Evolutionary conservation across 2,888 invertebrate genomes (phyloP).

Genomic region (Ferdinandea cuprea): DNA sequence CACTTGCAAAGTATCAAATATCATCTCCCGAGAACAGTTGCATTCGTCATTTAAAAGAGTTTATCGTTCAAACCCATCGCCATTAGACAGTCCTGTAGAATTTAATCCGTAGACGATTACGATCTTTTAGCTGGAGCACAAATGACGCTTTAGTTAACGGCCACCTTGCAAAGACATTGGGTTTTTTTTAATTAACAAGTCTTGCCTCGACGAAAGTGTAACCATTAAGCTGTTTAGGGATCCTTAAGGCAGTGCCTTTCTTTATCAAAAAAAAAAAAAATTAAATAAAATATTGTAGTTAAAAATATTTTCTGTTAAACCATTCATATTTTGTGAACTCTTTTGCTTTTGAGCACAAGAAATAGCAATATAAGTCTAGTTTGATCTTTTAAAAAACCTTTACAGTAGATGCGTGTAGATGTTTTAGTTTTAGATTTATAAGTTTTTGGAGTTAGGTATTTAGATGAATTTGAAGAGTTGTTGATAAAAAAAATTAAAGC

Average conservation of each 20-base stretch:
- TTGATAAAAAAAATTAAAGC: constrained; percentile 35
- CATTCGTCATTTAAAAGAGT: constrained; percentile 26
- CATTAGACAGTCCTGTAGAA: constrained; percentile 26
- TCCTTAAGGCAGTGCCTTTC: neutral
- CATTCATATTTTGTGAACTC: no score
- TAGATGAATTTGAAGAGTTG: constrained; percentile 31
- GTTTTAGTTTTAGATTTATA: constrained; percentile 34
- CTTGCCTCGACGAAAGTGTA: neutral
- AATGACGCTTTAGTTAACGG: constrained; percentile 19
- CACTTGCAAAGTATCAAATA: constrained; percentile 41
- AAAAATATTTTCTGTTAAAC: no score
- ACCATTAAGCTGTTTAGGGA: neutral
- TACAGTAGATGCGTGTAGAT: constrained; percentile 13
- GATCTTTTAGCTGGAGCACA: constrained; percentile 39
- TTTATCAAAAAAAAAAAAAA: constrained; percentile 12
- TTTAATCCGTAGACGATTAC: neutral
- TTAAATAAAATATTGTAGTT: constrained; percentile 13
- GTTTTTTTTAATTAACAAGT: neutral
- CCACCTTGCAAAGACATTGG: neutral
- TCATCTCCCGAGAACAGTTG: constrained; percentile 30
- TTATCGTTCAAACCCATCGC: constrained; percentile 7
- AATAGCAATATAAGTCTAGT: neutral
- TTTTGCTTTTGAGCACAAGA: constrained; percentile 4
- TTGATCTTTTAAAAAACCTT: constrained; percentile 3
- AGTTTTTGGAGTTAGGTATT: constrained; percentile 15